Evolutionary conservation across 2,797 vertebrate species (phyloP).

Genomic region (Malacoraja senta): DNA sequence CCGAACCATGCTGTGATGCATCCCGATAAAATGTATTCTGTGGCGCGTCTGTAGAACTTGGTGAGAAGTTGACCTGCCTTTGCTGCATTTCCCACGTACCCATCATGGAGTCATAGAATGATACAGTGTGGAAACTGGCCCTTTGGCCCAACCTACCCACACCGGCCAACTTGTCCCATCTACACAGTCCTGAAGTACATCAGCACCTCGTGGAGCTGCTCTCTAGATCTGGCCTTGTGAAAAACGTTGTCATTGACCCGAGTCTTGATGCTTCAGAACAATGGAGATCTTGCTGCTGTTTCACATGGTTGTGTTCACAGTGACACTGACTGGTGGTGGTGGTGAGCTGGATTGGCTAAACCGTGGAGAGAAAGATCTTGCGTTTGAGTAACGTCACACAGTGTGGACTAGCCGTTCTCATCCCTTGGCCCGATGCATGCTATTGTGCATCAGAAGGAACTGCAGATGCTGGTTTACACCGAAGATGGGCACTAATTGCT

Average conservation of each 20-base stretch:
- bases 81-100: neutral
- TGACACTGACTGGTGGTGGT: neutral
- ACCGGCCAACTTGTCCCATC: too few relatives aligned
- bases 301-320: neutral
- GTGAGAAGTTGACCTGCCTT: neutral
- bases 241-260: neutral
- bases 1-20: too few relatives aligned
- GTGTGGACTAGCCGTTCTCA: neutral
- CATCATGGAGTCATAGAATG: too few relatives aligned
- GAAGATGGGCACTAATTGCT: too few relatives aligned
- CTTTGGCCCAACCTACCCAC: too few relatives aligned
- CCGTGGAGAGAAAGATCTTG: neutral
- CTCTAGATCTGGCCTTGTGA: neutral
- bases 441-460: too few relatives aligned
- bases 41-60: too few relatives aligned
- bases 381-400: neutral
- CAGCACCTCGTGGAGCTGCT: neutral
- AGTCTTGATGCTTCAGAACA: neutral
- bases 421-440: neutral
- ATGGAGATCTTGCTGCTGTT: too few relatives aligned
- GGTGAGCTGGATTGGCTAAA: neutral
- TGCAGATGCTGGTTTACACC: too few relatives aligned
- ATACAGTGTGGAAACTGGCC: too few relatives aligned
- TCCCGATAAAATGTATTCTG: too few relatives aligned
- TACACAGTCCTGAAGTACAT: too few relatives aligned